These are phyloP conservation scores for Crotalus viridis DNA, from an alignment of 2,113 vertebrate genomes.

Conservation along the genomic window DNA sequence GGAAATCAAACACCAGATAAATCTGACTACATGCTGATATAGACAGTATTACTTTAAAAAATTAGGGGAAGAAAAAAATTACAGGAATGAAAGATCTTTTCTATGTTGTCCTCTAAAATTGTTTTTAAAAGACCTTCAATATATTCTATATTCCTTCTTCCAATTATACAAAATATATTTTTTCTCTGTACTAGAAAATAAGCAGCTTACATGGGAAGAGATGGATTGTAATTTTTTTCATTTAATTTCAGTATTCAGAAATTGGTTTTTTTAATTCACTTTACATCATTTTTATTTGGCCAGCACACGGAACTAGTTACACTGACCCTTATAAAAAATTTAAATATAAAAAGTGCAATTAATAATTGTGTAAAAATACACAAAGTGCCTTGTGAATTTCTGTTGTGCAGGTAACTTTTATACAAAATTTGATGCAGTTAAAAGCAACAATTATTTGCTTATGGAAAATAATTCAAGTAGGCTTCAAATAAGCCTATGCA, in stretches of 20 bases:
- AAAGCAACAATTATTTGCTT: not conserved
- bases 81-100: not conserved
- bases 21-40: not conserved
- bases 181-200: slow-evolving; percentile 21
- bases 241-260: not conserved
- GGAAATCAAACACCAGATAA: not conserved
- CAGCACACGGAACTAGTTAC: not conserved
- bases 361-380: not conserved
- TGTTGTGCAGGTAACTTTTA: not conserved
- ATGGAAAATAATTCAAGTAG: not conserved
- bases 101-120: not conserved
- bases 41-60: not conserved
- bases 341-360: not conserved
- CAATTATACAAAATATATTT: slow-evolving; percentile 19
- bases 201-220: slow-evolving; percentile 1
- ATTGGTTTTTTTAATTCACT: not conserved
- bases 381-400: not conserved
- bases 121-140: not conserved
- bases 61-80: not conserved
- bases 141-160: slow-evolving; percentile 15
- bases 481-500: not conserved
- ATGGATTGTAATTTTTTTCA: slow-evolving; percentile 31
- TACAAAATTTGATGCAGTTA: not conserved
- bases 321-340: not conserved
- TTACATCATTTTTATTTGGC: not conserved